Conservation (phyloP, 2,797 vertebrate species). For the Bucorvus abyssinicus region DNA sequence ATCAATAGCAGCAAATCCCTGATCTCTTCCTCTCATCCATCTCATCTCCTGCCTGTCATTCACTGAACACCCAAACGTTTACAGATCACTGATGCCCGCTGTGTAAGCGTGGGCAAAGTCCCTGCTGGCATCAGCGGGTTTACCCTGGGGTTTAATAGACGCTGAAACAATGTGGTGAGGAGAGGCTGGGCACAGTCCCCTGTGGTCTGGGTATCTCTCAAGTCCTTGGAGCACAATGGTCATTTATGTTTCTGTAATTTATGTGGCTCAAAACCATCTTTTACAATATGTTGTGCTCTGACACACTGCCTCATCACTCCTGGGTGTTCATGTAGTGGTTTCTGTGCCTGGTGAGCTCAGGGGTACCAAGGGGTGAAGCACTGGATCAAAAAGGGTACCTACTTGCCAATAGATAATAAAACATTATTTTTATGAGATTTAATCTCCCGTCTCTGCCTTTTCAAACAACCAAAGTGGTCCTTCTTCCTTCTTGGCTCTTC, state of each 20-base stretch:
- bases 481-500: neutral
- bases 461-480: neutral
- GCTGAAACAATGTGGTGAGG: neutral
- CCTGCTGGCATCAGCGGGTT: neutral
- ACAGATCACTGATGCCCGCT: neutral
- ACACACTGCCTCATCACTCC: accelerated
- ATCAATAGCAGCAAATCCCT: neutral
- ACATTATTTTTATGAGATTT: neutral
- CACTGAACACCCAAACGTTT: neutral
- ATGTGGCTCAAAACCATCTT: neutral
- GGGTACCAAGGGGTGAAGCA: neutral
- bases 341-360: neutral
- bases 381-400: neutral
- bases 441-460: neutral
- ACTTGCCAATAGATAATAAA: neutral
- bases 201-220: neutral
- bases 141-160: neutral
- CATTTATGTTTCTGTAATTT: neutral
- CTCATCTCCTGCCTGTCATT: neutral
- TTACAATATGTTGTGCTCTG: neutral
- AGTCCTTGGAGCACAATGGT: neutral
- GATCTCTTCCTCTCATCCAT: neutral
- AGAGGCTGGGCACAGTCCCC: neutral
- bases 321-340: neutral
- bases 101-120: neutral